Evolutionary conservation across 2,113 vertebrate species (phyloP), one percentile per base, ranked within the genome.

Genomic region (Hipposideros armiger): DNA sequence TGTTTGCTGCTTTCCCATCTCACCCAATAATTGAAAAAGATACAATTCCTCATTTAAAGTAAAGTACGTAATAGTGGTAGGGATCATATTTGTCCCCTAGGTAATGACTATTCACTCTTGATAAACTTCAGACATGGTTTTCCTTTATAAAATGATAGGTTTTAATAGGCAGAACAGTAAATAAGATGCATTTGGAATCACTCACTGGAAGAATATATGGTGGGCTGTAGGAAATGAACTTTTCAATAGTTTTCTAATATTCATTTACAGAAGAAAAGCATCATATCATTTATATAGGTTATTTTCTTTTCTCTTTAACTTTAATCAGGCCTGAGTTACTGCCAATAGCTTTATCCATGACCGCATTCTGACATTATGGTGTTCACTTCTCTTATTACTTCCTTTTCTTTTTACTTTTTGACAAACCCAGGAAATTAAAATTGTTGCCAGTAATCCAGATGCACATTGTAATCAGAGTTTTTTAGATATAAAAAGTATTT

Each of bases 11-110:
- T 91, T 97, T 97, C 52, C 54, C 22, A 95, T 98, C 93, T 97
- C 87, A 97, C 45, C 56, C 26, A 98, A 89, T 97, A 98, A 98
- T 96, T 98, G 96, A 97, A 98, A 98, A 98, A 42, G 42, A 95
- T 96, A 97, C 67, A 97, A 82, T 95, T 97, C 84, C 96, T 98
- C 90, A 93, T 78, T 97, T 92, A 97, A 98, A 98, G 97, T 97
- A 97, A 97, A 98, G 86, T 95, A 96, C 5, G 90, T 47, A 96
- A 81, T 64, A 92, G 78, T 95, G 94, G 56, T 84, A 94, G 9
- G 84, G 90, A 97, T 98, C 97, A 96, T 97, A 98, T 97, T 98
- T 97, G 97, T 97, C 98, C 96, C 96, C 96, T 91, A 96, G 96
- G 97, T 97, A 98, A 98, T 94, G 95, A 92, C 93, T 96, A 95